Base-by-base conservation (phyloP, 2,113 vertebrate genomes). In the Prolemur simus region DNA sequence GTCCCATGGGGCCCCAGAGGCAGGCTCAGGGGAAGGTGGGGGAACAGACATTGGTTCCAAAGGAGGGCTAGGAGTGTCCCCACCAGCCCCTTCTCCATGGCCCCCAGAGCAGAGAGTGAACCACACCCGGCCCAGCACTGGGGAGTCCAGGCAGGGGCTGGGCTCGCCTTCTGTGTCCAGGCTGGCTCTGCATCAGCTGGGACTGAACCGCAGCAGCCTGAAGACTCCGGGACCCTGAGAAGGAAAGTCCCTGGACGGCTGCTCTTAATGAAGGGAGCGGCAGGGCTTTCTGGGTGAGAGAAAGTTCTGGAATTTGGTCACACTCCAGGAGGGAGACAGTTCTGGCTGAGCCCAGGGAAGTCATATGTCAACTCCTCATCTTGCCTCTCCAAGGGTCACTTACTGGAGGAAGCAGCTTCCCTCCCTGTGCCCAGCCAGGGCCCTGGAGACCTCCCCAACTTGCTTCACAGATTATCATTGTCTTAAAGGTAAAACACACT, bases 131-230 rank as follows among this genome's bases (percentile, higher is more conserved):
- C 13, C 27, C 0, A 0, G 5, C 18, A 4, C 64, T 29, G 54
- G 49, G 42, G 15, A 17, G 8, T 13, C 12, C 52, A 6, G 27
- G 14, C 29, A 25, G 34, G 17, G 12, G 17, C 66, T 34, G 29
- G 68, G 17, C 42, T 56, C 60, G 3, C 1, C 6, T 1, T 0
- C 1, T 3, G 0, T 42, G 12, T 23, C 23, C 34, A 66, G n/a
- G n/a, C 6, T 5, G 29, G 6, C 42, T 69, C 78, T 66, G 29
- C 20, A 2, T 15, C 66, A 47, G 3, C 1, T n/a, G 52, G 4
- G 71, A 34, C 73, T 52, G 9, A 32, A 42, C 12, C 3, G 21
- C 27, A 68, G 25, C 88, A 82, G 45, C 69, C 34, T 66, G 47
- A 78, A 56, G 78, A 74, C 18, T 18, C 56, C 4, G 0, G 20